Evolutionary conservation across 2,113 vertebrate species (phyloP).

Genomic region (Chunga burmeisteri): DNA sequence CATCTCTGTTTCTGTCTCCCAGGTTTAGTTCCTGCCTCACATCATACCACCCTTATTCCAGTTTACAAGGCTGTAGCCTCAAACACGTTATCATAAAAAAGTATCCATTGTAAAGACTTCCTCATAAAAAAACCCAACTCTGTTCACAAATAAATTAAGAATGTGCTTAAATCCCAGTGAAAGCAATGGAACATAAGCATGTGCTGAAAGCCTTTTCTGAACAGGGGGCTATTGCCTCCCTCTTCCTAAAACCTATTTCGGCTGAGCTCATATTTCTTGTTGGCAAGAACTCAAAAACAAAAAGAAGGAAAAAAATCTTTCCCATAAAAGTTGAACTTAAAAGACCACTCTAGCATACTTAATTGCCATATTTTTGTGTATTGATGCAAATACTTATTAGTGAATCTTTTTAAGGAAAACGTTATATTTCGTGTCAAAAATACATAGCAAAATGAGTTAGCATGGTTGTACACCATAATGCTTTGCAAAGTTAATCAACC

Average conservation of each 20-base stretch:
- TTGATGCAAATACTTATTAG: conserved; percentile 38
- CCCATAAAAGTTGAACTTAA: conserved; percentile 32
- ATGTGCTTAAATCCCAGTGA: conserved; percentile 45
- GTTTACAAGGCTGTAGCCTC: conserved; percentile 24
- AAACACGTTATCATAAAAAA: conserved; percentile 27
- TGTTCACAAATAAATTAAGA: conserved; percentile 66
- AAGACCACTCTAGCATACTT: conserved; percentile 25
- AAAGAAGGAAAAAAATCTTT: conserved; percentile 36
- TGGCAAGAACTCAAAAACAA: conserved; percentile 49
- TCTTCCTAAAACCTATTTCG: neutral
- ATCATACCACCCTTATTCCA: neutral
- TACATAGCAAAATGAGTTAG: neutral
- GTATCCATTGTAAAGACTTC: conserved; percentile 38
- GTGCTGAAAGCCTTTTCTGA: conserved; percentile 52
- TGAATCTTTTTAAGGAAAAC: neutral
- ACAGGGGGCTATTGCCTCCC: neutral
- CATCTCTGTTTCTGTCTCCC: neutral
- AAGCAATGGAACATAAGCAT: conserved; percentile 37
- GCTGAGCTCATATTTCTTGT: conserved; percentile 41
- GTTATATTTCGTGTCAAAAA: neutral
- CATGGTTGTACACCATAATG: neutral
- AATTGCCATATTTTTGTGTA: conserved; percentile 35
- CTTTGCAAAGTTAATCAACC: conserved; percentile 17
- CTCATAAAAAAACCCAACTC: conserved; percentile 36
- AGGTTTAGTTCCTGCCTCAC: neutral